Conservation (phyloP, 2,797 vertebrate species). For the Echiichthys vipera region DNA sequence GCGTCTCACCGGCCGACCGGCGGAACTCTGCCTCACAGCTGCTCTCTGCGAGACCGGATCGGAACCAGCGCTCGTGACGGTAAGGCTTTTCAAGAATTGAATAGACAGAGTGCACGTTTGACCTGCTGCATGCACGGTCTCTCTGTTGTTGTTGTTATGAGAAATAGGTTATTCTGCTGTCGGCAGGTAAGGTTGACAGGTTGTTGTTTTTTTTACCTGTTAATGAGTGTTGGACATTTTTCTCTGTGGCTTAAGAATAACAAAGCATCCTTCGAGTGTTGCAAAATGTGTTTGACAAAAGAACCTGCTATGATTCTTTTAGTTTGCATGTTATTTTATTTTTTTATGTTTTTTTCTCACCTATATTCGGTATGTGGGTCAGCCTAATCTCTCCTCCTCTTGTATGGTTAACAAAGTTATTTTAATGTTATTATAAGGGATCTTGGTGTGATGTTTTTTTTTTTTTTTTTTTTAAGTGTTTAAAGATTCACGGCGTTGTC, state of each 20-base stretch:
- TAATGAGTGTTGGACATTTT: background rate
- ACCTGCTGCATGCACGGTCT: background rate
- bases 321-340: no score
- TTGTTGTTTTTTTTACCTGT: background rate
- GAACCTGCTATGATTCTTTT: background rate
- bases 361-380: no score
- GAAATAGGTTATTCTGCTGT: background rate
- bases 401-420: background rate
- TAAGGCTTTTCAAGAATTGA: fast-evolving
- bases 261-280: background rate
- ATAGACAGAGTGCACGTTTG: background rate
- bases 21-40: conserved; percentile 30
- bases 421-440: background rate
- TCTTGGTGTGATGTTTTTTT: no score
- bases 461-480: no score
- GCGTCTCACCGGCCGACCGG: conserved; percentile 31
- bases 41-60: conserved; percentile 19
- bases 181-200: background rate
- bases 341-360: no score
- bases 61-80: conserved; percentile 26
- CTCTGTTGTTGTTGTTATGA: background rate
- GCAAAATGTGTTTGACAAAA: background rate
- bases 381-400: no score
- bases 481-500: no score
- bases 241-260: background rate